These are phyloP conservation scores for Dinocampus coccinellae DNA, from an alignment of 2,888 invertebrate genomes.

Conservation along the genomic window DNA sequence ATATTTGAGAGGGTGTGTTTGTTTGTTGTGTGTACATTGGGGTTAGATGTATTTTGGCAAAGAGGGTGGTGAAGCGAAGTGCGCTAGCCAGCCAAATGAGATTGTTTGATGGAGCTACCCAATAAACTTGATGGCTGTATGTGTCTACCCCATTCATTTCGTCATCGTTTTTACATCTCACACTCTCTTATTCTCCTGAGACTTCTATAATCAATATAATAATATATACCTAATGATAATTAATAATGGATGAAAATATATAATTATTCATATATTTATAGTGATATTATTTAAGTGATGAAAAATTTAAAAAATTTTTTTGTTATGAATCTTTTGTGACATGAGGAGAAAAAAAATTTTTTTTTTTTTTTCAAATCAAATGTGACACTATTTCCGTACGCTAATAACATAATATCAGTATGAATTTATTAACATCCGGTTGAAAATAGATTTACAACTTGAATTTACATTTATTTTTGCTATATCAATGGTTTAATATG, in stretches of 20 bases:
- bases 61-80: slow-evolving; percentile 48
- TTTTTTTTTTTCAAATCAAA: slow-evolving; percentile 13
- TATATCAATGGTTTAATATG: slow-evolving; percentile 34
- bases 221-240: too few relatives aligned
- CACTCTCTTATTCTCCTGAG: slow-evolving; percentile 17
- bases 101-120: slow-evolving; percentile 66
- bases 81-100: slow-evolving; percentile 63
- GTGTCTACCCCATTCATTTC: background rate
- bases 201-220: too few relatives aligned
- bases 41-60: slow-evolving; percentile 44
- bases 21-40: slow-evolving; percentile 41
- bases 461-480: slow-evolving; percentile 61
- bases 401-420: slow-evolving; percentile 7
- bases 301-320: background rate
- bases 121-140: slow-evolving; percentile 46
- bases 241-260: too few relatives aligned
- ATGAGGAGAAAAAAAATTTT: slow-evolving; percentile 46
- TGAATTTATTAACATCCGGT: slow-evolving; percentile 63
- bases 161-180: slow-evolving; percentile 14
- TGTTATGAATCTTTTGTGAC: background rate
- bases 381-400: background rate
- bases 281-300: background rate
- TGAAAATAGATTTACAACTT: slow-evolving; percentile 41
- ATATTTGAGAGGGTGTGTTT: slow-evolving; percentile 45
- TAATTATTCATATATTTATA: background rate